These are phyloP conservation scores for Lasioglossum marginatum DNA, from an alignment of 2,888 invertebrate genomes.

Conservation along the genomic window DNA sequence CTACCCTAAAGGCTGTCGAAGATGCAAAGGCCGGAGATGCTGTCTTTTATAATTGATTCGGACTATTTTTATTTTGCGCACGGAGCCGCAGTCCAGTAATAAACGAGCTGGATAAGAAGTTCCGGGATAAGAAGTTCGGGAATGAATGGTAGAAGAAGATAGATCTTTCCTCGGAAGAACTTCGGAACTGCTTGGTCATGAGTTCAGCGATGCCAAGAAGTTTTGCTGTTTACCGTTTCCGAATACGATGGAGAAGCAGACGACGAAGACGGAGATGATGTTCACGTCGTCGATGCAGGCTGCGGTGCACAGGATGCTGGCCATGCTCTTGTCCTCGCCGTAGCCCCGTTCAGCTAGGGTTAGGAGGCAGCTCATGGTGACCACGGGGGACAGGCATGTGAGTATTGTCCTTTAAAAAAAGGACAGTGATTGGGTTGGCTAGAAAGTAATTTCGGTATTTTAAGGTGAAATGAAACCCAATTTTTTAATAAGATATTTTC, in stretches of 20 bases:
- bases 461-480: too few relatives aligned
- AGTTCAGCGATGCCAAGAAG: not conserved
- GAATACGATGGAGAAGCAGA: constrained; percentile 88
- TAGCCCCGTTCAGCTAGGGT: constrained; percentile 86
- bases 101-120: not conserved
- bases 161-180: not conserved
- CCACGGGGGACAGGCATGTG: constrained; percentile 81
- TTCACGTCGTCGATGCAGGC: constrained; percentile 91
- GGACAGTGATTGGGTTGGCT: too few relatives aligned
- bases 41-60: not conserved
- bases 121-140: not conserved
- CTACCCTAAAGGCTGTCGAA: too few relatives aligned
- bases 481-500: too few relatives aligned
- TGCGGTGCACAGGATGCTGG: constrained; percentile 90
- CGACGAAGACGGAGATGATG: constrained; percentile 90
- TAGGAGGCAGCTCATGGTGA: constrained; percentile 79
- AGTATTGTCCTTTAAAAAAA: constrained; percentile 73
- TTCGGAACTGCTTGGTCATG: not conserved
- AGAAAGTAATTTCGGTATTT: too few relatives aligned
- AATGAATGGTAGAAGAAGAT: not conserved
- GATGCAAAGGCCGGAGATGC: too few relatives aligned
- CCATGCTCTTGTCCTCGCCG: constrained; percentile 90
- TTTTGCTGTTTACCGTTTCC: constrained; percentile 85
- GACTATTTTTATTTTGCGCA: not conserved
- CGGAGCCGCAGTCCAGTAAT: not conserved